These are phyloP conservation scores for Manacus vitellinus DNA, from an alignment of 2,113 vertebrate species.

Conservation along the genomic window DNA sequence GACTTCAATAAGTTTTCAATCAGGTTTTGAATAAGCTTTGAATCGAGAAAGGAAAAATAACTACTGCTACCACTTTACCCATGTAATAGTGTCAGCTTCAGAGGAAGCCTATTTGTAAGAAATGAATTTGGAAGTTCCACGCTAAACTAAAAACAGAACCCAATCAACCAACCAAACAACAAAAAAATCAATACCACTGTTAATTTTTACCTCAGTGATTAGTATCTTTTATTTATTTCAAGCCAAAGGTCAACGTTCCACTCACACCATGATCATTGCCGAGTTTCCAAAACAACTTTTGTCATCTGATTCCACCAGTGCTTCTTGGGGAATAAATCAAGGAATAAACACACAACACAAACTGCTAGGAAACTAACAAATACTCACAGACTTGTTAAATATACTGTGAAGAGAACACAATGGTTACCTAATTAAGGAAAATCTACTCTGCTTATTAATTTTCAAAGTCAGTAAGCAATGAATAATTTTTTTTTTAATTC, in stretches of 20 bases:
- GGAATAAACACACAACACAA: not conserved
- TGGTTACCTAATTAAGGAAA: not conserved
- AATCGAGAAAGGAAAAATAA: not conserved
- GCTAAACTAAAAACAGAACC: not conserved
- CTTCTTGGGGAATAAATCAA: not conserved
- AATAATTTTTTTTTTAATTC: not conserved
- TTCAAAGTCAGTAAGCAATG: slow-evolving; percentile 5
- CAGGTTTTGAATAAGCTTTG: not conserved
- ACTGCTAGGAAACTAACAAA: not conserved
- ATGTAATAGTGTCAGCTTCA: not conserved
- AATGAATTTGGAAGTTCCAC: not conserved
- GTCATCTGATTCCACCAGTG: not conserved
- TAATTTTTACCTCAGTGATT: not conserved
- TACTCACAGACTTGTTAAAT: not conserved
- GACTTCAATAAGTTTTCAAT: not conserved
- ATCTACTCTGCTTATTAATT: slow-evolving; percentile 2
- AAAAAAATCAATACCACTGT: not conserved
- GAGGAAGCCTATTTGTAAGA: not conserved
- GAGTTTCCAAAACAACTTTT: not conserved
- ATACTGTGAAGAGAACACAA: not conserved
- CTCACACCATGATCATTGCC: not conserved
- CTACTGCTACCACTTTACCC: not conserved
- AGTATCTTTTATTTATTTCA: not conserved
- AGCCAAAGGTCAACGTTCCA: not conserved
- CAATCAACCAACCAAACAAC: not conserved